Evolutionary conservation across 2,888 invertebrate genomes (phyloP).

Genomic region (Desoria tigrina): DNA sequence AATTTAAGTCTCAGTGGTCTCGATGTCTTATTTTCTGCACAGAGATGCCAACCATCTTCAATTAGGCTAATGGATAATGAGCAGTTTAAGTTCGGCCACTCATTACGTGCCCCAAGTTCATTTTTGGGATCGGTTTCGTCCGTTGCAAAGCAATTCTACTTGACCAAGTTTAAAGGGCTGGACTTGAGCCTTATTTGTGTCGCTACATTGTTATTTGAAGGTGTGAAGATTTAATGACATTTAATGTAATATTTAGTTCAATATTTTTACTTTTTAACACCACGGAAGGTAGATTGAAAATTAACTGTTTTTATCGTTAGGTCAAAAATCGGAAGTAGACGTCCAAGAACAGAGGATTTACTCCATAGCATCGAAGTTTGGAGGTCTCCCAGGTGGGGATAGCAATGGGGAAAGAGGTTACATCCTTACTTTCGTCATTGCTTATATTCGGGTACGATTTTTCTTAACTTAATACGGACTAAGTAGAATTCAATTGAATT

Average conservation of each 20-base stretch:
- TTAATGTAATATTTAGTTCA: no score
- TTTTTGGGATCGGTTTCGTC: conserved; percentile 70
- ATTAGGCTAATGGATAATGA: conserved; percentile 96
- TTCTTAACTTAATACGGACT: no score
- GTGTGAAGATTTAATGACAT: no score
- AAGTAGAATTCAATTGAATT: neutral
- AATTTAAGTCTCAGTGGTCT: no score
- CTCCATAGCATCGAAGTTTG: conserved; percentile 71
- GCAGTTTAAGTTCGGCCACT: conserved; percentile 91
- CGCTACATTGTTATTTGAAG: conserved; percentile 92
- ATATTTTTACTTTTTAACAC: neutral
- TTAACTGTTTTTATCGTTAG: conserved; percentile 50
- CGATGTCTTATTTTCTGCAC: conserved; percentile 53
- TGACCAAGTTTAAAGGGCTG: conserved; percentile 85
- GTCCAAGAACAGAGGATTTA: conserved; percentile 76
- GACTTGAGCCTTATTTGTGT: conserved; percentile 79
- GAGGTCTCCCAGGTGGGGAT: conserved; percentile 81
- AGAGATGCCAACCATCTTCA: conserved; percentile 90
- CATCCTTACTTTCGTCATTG: conserved; percentile 94
- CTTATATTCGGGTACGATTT: conserved; percentile 82
- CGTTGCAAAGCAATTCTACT: conserved; percentile 78
- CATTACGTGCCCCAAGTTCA: conserved; percentile 66
- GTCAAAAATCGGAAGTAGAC: conserved; percentile 70
- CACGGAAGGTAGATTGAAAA: neutral
- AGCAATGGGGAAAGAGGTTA: conserved; percentile 95